These are phyloP conservation scores for Cricetomys ansorgei DNA, from an alignment of 2,113 vertebrate species.

Conservation along the genomic window DNA sequence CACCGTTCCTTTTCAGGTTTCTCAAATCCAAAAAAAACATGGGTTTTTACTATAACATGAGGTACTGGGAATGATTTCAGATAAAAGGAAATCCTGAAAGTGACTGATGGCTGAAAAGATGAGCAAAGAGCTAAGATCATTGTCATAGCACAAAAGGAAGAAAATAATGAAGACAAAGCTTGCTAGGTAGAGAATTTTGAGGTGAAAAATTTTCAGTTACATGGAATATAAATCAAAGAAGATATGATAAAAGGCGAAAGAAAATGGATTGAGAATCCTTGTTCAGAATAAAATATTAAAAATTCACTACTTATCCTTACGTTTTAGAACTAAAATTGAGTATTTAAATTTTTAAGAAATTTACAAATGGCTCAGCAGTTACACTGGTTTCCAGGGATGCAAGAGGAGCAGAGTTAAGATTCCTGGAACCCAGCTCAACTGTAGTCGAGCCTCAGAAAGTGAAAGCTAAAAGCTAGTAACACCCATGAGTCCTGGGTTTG, in stretches of 20 bases:
- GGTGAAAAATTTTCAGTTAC: neutral
- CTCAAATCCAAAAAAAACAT: neutral
- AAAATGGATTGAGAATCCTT: neutral
- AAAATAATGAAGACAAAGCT: conserved; percentile 22
- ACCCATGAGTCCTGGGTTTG: neutral
- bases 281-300: conserved; percentile 25
- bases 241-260: neutral
- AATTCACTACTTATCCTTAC: neutral
- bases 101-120: neutral
- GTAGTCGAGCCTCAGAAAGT: neutral
- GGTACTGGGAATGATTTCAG: neutral
- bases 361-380: neutral
- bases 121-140: neutral
- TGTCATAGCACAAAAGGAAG: neutral
- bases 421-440: neutral
- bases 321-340: neutral
- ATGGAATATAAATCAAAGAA: conserved; percentile 32
- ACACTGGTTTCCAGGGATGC: neutral
- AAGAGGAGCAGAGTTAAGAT: neutral
- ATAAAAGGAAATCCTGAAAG: neutral
- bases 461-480: neutral
- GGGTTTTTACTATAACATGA: neutral
- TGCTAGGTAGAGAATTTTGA: neutral
- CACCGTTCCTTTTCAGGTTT: neutral
- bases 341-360: neutral